A percentile compares a stretch with the other conserved stretches of the same genome.
phyloP scores from a whole-genome alignment of 2,113 vertebrate species.

The Tauraco erythrolophus region DNA sequence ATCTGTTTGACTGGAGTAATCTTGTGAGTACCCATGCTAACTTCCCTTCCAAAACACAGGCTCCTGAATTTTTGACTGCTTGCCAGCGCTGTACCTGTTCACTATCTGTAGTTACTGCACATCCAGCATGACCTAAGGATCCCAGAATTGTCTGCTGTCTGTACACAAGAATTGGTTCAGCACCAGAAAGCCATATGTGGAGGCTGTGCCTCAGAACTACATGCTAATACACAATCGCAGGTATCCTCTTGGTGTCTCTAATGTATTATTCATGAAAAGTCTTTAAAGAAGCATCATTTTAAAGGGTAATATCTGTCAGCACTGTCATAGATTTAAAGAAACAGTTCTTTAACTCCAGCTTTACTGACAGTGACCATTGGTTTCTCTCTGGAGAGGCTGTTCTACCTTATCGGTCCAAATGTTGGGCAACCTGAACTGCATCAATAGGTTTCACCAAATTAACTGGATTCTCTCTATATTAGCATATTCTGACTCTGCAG shows the following conservation, averaged over 20 bases:
- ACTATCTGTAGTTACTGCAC: neutral
- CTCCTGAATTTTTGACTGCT: neutral
- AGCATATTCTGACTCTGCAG: slow-evolving; percentile 48
- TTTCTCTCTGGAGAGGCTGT: neutral
- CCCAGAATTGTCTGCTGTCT: neutral
- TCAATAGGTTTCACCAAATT: slow-evolving; percentile 20
- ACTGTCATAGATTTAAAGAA: neutral
- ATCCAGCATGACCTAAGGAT: neutral
- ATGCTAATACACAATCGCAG: neutral
- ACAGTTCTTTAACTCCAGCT: neutral
- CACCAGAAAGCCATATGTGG: neutral
- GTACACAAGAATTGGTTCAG: neutral
- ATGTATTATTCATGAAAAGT: neutral
- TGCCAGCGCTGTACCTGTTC: neutral
- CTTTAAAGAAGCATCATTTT: neutral
- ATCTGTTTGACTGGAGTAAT: neutral
- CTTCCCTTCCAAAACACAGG: neutral
- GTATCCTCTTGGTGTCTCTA: neutral
- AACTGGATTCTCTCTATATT: slow-evolving; percentile 36
- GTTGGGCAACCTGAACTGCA: neutral
- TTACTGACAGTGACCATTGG: neutral
- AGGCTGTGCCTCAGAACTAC: neutral
- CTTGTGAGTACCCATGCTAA: neutral
- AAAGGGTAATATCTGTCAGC: neutral
- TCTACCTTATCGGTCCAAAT: neutral